Evolutionary conservation across 2,797 vertebrate species (phyloP).

Genomic region (Leptatherina wallacei): DNA sequence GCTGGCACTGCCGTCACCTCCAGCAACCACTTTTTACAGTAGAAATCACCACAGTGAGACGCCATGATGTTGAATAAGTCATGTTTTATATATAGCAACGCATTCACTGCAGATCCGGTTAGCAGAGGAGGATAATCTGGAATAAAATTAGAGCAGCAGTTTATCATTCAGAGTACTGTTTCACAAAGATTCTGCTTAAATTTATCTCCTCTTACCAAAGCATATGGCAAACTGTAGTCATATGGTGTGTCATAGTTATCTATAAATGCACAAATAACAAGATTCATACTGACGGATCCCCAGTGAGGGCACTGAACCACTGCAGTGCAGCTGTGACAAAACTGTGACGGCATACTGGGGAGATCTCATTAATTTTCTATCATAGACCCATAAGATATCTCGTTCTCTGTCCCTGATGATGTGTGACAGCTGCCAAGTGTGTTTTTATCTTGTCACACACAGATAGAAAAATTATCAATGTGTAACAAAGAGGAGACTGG

Average conservation of each 20-base stretch:
- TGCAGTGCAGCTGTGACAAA: slow-evolving; percentile 61
- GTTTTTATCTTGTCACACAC: slow-evolving; percentile 41
- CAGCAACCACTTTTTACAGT: slow-evolving; percentile 13
- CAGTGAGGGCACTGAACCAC: slow-evolving; percentile 39
- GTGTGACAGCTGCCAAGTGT: slow-evolving; percentile 74
- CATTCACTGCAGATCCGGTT: slow-evolving; percentile 18
- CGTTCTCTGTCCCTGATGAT: slow-evolving; percentile 46
- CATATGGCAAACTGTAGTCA: slow-evolving; percentile 16
- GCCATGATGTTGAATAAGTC: slow-evolving; percentile 35
- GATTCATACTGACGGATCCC: slow-evolving; percentile 43
- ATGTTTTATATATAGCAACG: background rate
- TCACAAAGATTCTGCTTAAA: background rate
- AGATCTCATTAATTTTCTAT: slow-evolving; percentile 72
- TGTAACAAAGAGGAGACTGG: slow-evolving; percentile 20
- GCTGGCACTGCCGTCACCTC: slow-evolving; percentile 34
- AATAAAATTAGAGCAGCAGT: slow-evolving; percentile 9
- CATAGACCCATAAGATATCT: slow-evolving; percentile 56
- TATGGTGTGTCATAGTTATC: slow-evolving; percentile 14
- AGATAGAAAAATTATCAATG: slow-evolving; percentile 56
- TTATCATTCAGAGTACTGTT: slow-evolving; percentile 7
- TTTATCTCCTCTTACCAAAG: slow-evolving; percentile 11
- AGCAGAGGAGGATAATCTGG: background rate
- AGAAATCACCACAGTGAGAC: slow-evolving; percentile 10
- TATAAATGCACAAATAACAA: slow-evolving; percentile 44
- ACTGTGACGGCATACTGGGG: slow-evolving; percentile 32